Evolutionary conservation across 2,797 vertebrate genomes (phyloP).

Genomic region (Harpagifer antarcticus): DNA sequence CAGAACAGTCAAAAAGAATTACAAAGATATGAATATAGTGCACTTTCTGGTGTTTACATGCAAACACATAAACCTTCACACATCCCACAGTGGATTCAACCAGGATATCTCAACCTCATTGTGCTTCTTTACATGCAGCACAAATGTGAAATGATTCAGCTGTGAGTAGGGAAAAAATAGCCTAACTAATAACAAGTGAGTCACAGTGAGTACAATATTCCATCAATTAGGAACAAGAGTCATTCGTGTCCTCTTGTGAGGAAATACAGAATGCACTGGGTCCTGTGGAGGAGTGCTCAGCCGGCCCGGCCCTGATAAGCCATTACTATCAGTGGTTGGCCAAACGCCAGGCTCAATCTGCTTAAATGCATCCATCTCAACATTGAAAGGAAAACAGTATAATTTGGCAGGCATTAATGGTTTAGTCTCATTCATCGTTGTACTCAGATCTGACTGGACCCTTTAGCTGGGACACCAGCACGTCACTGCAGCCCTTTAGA

Average conservation of each 20-base stretch:
- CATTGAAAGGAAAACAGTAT: slow-evolving; percentile 33
- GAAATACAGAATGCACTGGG: slow-evolving; percentile 42
- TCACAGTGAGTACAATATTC: slow-evolving; percentile 45
- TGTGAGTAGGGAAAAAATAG: slow-evolving; percentile 5
- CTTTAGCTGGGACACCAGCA: slow-evolving; percentile 45
- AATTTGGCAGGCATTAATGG: slow-evolving; percentile 29
- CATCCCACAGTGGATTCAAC: slow-evolving; percentile 43
- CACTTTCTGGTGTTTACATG: slow-evolving; percentile 42
- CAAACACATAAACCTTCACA: slow-evolving; percentile 39
- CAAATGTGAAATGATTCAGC: slow-evolving; percentile 4
- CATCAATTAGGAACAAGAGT: slow-evolving; percentile 45
- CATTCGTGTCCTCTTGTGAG: slow-evolving; percentile 28
- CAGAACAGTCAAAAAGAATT: too few relatives aligned
- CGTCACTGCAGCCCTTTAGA: slow-evolving; percentile 19
- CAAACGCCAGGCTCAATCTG: slow-evolving; percentile 52
- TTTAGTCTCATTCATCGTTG: slow-evolving; percentile 33
- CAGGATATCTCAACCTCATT: slow-evolving; percentile 28
- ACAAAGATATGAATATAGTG: slow-evolving; percentile 35
- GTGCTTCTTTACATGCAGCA: slow-evolving; percentile 7
- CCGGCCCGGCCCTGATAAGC: slow-evolving; percentile 68
- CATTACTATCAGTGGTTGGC: slow-evolving; percentile 45
- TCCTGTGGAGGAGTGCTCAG: slow-evolving; percentile 43
- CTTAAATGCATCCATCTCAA: slow-evolving; percentile 49
- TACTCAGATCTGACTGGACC: slow-evolving; percentile 44
- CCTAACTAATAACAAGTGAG: slow-evolving; percentile 20